Conservation (phyloP, 35 echinoderm and acorn worm genomes). For the Heliocidaris tuberculata region DNA sequence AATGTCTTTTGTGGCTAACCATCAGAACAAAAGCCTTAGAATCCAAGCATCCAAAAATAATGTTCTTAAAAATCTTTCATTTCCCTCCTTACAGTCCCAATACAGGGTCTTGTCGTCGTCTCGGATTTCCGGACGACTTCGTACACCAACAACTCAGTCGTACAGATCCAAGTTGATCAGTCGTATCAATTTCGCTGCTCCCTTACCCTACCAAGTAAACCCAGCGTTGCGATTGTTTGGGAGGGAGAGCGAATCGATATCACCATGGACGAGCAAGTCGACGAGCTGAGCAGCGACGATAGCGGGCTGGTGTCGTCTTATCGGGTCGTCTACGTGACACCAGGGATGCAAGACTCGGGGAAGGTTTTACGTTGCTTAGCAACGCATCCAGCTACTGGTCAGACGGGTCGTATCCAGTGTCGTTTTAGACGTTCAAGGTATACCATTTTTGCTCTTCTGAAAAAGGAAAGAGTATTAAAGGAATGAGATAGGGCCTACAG, state of each 20-base stretch:
- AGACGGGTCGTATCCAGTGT: background rate
- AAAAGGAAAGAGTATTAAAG: too few species aligned
- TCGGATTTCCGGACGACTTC: conserved; percentile 20
- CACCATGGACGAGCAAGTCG: conserved; percentile 14
- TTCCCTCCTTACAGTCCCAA: background rate
- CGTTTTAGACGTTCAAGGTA: conserved; percentile 27
- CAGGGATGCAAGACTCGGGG: background rate
- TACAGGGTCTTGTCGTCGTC: background rate
- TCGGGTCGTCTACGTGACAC: conserved; percentile 13
- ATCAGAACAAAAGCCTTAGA: too few species aligned
- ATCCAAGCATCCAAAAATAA: background rate
- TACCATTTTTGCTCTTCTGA: too few species aligned
- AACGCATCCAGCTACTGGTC: background rate
- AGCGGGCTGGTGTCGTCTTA: background rate
- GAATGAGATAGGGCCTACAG: too few species aligned
- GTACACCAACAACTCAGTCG: conserved; percentile 19
- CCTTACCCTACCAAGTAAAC: background rate
- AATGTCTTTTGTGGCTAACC: too few species aligned
- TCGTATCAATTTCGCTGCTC: conserved; percentile 28
- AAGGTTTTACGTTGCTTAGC: conserved; percentile 33
- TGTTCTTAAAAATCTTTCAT: background rate
- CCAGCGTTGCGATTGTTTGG: background rate
- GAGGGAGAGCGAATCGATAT: background rate
- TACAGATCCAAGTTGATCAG: conserved; percentile 13
- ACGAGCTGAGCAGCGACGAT: background rate